A percentile compares a stretch with the other conserved stretches of the same genome.
Evolutionary conservation across 2,797 vertebrate species (phyloP).

Genomic region (Lacerta viridis): DNA sequence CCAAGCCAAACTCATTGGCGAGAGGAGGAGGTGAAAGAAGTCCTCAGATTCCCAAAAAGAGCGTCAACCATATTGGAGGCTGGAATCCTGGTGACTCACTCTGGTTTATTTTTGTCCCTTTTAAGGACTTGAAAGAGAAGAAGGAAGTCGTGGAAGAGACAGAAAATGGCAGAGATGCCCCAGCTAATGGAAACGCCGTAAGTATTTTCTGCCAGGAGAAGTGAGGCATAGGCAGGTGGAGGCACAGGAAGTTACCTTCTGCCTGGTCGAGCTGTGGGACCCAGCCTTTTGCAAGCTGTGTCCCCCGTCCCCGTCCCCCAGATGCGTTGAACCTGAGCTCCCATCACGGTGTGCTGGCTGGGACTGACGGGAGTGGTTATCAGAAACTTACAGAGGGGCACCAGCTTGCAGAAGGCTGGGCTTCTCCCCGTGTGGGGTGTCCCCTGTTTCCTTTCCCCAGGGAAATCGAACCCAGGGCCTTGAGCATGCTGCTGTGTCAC

Average conservation of each 20-base stretch:
- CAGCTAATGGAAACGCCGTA: constrained; percentile 93
- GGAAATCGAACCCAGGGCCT: too few relatives aligned
- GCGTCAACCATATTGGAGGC: not conserved
- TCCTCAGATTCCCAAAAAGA: not conserved
- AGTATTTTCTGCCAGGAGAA: constrained; percentile 67
- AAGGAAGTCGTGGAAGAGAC: constrained; percentile 92
- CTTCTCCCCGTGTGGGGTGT: not conserved
- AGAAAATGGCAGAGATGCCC: constrained; percentile 92
- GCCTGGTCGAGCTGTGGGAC: not conserved
- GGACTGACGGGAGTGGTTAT: not conserved
- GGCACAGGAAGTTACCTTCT: not conserved
- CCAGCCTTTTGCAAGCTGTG: not conserved
- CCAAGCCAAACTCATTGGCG: not conserved
- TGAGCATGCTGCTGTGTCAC: not conserved
- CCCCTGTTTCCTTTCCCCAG: not conserved
- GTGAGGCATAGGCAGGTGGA: not conserved
- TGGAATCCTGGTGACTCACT: constrained; percentile 55
- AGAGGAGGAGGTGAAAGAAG: rapidly evolving
- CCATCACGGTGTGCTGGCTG: not conserved
- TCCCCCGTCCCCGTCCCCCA: not conserved
- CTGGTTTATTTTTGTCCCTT: constrained; percentile 60
- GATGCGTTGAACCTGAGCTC: not conserved
- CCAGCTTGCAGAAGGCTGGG: not conserved
- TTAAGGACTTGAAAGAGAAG: constrained; percentile 94
- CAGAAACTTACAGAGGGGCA: not conserved